A percentile compares a stretch with the other conserved stretches of the same genome.
These are phyloP conservation scores for Rhinoderma darwinii DNA, from an alignment of 2,113 vertebrate genomes.

Conservation along the genomic window DNA sequence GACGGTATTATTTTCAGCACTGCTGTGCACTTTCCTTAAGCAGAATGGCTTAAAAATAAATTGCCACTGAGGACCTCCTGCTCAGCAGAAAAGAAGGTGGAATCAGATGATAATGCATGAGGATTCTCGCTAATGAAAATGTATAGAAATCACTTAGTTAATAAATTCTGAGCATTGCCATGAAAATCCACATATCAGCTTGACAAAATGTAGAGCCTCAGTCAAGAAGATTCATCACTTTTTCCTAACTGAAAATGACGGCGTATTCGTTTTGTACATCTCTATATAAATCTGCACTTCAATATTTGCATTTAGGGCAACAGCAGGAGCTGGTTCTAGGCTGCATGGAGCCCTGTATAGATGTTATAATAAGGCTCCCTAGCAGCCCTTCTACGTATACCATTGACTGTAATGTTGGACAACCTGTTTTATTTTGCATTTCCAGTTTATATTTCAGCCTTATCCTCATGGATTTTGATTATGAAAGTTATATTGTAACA, in stretches of 20 bases:
- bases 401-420: too few species aligned
- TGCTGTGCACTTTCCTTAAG: constrained; percentile 29
- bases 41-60: constrained; percentile 45
- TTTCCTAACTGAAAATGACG: neutral
- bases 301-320: neutral
- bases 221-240: constrained; percentile 25
- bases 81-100: constrained; percentile 43
- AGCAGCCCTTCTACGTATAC: too few species aligned
- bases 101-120: constrained; percentile 38
- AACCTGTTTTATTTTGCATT: too few species aligned
- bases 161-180: constrained; percentile 21
- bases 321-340: neutral
- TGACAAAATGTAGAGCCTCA: neutral
- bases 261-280: neutral
- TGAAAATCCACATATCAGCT: constrained; percentile 2
- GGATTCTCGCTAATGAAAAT: constrained; percentile 40
- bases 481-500: too few species aligned
- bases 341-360: neutral
- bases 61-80: constrained; percentile 38
- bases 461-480: too few species aligned
- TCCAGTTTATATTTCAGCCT: too few species aligned
- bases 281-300: neutral
- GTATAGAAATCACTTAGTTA: constrained; percentile 31
- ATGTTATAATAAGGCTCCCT: neutral
- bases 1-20: constrained; percentile 35